Evolutionary conservation across 2,113 vertebrate species (phyloP), one percentile per base, ranked within the genome.

Genomic region (Elephas maximus): DNA sequence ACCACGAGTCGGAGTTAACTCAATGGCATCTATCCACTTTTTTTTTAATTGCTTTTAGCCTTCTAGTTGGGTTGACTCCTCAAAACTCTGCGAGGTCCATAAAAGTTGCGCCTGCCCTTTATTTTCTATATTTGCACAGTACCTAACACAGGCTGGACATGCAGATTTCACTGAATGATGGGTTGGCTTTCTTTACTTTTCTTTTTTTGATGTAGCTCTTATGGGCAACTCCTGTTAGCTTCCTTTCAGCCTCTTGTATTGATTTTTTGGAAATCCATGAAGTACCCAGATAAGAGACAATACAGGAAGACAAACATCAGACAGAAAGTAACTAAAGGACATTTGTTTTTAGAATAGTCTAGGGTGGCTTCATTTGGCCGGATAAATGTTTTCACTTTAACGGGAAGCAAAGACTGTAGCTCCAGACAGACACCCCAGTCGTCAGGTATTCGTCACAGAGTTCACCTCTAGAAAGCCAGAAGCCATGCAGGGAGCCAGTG

Each of bases 201-300:
- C 17, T 60, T 28, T 65, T 51, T 82, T 91, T 71, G 77, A 90
- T 89, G 76, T 76, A 85, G 73, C 91, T 94, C 67, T 96, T 86
- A 80, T 4, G n/a, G 60, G 60, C 51, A 85, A 51, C 74, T 83
- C 14, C 1, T 78, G 81, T 77, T 93, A 90, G 93, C 95, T 97
- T 98, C 96, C 96, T 96, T 94, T 96, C 86, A 95, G 97, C 74
- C 63, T 96, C 96, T 97, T 86, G 65, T 96, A 97, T 97, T 97
- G 96, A 95, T 97, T 98, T 98, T 97, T 89, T 91, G 74, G 96
- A 97, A 98, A 97, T 94, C 97, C 95, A 97, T 95, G 96, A 96
- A 96, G 94, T 94, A 90, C 74, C 92, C 94, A 97, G 96, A 97
- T 97, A 97, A 95, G 96, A 96, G 82, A 97, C 94, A 97, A 94